phyloP scores from a whole-genome alignment of 2,888 invertebrate genomes.

The Conus canariensis region DNA sequence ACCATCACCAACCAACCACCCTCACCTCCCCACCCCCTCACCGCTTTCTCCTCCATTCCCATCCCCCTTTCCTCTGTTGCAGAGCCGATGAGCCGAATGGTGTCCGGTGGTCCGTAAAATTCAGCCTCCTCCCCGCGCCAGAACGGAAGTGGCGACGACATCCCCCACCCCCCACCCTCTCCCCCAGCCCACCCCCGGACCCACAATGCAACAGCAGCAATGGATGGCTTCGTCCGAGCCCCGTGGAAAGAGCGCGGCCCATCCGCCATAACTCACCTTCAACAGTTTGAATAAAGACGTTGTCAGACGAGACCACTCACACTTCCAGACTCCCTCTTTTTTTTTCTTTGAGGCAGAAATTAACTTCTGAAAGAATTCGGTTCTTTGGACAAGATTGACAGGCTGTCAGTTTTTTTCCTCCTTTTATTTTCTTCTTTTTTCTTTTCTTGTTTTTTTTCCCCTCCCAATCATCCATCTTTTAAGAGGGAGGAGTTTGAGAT shows the following conservation, averaged over 20 bases:
- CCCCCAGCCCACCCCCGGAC: neutral
- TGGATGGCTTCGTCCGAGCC: neutral
- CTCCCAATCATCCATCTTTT: too few relatives aligned
- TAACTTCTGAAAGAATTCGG: neutral
- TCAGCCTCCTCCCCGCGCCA: neutral
- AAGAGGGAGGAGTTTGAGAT: too few relatives aligned
- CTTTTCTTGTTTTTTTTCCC: neutral
- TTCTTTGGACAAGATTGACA: neutral
- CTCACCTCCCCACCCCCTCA: too few relatives aligned
- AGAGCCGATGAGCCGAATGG: neutral
- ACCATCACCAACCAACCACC: too few relatives aligned
- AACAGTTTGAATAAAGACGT: too few relatives aligned
- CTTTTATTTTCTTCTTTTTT: neutral
- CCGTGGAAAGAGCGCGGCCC: neutral
- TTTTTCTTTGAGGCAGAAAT: too few relatives aligned
- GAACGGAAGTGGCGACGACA: conserved; percentile 1
- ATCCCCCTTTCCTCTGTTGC: neutral
- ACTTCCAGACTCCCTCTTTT: too few relatives aligned
- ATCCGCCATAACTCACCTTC: conserved; percentile 16
- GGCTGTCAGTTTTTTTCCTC: neutral
- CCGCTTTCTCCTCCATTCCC: neutral
- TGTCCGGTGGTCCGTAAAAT: neutral
- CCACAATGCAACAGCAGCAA: conserved; percentile 22
- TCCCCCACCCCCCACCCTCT: neutral
- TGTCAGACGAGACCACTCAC: too few relatives aligned